phyloP scores from a whole-genome alignment of 1,140 invertebrate species.

The Nilaparvata lugens region DNA sequence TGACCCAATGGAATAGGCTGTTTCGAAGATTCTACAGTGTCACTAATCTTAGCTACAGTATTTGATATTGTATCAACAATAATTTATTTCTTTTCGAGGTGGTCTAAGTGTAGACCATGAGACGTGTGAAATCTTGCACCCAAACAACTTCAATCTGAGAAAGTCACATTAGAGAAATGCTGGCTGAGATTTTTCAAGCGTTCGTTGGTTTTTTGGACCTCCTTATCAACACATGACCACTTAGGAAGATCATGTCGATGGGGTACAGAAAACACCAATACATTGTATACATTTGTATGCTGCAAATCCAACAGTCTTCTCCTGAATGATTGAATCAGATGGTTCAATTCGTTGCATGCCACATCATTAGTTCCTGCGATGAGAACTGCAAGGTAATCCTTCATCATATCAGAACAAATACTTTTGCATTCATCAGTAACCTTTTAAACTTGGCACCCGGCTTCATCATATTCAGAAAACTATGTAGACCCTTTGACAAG shows the following conservation, averaged over 20 bases:
- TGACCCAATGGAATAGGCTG: too few relatives aligned
- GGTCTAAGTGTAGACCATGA: too few relatives aligned
- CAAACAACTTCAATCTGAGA: constrained; percentile 4
- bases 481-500: not conserved
- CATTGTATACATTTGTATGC: too few relatives aligned
- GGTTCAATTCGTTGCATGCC: not conserved
- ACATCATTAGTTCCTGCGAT: constrained; percentile 5
- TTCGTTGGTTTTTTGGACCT: constrained; percentile 1
- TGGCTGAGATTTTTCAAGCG: not conserved
- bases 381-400: not conserved
- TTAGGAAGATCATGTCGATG: constrained; percentile 8
- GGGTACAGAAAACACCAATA: not conserved
- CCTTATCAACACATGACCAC: constrained; percentile 6
- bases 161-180: not conserved
- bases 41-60: too few relatives aligned
- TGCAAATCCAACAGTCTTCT: not conserved
- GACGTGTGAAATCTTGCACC: too few relatives aligned
- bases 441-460: constrained; percentile 3
- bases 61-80: too few relatives aligned
- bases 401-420: not conserved
- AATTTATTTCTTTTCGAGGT: too few relatives aligned
- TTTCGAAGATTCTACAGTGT: too few relatives aligned
- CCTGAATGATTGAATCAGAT: not conserved
- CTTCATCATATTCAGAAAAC: not conserved
- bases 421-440: not conserved